Evolutionary conservation across 2,888 invertebrate genomes (phyloP).

Genomic region (Erpobdella octoculata): DNA sequence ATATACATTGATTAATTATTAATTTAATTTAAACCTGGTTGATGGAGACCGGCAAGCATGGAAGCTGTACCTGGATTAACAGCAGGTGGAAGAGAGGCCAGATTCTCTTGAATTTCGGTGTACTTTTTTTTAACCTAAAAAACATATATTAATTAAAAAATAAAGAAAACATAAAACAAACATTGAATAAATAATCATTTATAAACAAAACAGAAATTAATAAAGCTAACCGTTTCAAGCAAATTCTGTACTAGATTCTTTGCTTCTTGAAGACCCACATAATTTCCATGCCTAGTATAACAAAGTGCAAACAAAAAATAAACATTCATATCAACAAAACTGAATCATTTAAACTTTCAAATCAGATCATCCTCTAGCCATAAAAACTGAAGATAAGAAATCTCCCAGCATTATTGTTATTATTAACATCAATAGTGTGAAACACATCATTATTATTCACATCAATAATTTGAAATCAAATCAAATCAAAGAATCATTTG

Average conservation of each 20-base stretch:
- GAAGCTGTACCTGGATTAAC: conserved; percentile 40
- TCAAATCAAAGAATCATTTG: too few species aligned
- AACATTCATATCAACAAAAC: too few species aligned
- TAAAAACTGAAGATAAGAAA: too few species aligned
- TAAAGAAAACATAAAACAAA: background rate
- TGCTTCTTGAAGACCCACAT: conserved; percentile 64
- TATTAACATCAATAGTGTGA: too few species aligned
- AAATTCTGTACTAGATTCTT: conserved; percentile 68
- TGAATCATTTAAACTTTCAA: too few species aligned
- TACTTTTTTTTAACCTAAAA: conserved; percentile 49
- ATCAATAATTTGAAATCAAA: too few species aligned
- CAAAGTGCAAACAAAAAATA: too few species aligned
- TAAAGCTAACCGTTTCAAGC: conserved; percentile 63
- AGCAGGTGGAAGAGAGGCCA: conserved; percentile 46
- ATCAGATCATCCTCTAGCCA: too few species aligned
- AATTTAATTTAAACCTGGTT: conserved; percentile 39
- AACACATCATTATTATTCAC: too few species aligned
- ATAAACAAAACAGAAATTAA: background rate
- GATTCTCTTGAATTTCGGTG: conserved; percentile 49
- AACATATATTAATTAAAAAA: conserved; percentile 13
- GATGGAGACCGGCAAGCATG: conserved; percentile 42
- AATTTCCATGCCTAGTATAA: conserved; percentile 66
- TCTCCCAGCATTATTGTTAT: too few species aligned
- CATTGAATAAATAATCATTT: background rate
- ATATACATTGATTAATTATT: too few species aligned